Base-by-base conservation (phyloP, 2,888 invertebrate species). In the Crematogaster levior region DNA sequence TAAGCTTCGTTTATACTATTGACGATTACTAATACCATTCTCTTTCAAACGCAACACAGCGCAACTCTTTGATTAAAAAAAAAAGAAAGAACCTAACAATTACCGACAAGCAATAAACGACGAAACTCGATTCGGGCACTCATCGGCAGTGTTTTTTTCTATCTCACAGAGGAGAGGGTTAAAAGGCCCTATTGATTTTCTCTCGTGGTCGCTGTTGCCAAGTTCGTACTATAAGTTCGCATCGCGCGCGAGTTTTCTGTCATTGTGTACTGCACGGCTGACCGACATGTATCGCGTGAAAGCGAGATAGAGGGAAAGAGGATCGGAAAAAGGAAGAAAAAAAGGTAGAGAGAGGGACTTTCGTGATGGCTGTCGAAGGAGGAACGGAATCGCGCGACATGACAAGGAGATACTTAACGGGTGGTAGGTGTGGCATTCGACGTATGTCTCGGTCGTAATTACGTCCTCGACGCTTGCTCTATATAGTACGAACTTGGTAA, bases 101-200 rank as follows among this genome's bases (percentile, higher is more conserved):
- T 68, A 56, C 21, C 68, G 34, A 70, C 43, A 53, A 77, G 68
- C 21, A 70, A 68, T 56, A 56, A 66, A 77, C 21, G 53, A 77
- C 27, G 21, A 56, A 53, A 68, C 53, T 77, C n/a, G 30, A 27
- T 66, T 77, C 53, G 27, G 18, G 1, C 30, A 53, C 9, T 34
- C 27, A 51, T 66, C n/a, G 18, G 68, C 56, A 21, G 40, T 18
- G 15, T 27, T 56, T 68, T 68, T 68, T 53, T 68, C 18, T 43
- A 18, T 40, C 15, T n/a, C 40, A 18, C 27, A 40, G 27, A 37
- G 34, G 43, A 75, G 27, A 77, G 77, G 68, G 77, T 70, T 77
- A 68, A 77, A 77, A 56, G 43, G 21, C 30, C 18, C 24, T 77
- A 77, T 77, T 77, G 77, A 77, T 77, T 77, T 77, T 70, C 53